Evolutionary conservation across 1,140 invertebrate species (phyloP), one percentile per base, ranked within the genome.

Genomic region (Piezodorus guildinii): DNA sequence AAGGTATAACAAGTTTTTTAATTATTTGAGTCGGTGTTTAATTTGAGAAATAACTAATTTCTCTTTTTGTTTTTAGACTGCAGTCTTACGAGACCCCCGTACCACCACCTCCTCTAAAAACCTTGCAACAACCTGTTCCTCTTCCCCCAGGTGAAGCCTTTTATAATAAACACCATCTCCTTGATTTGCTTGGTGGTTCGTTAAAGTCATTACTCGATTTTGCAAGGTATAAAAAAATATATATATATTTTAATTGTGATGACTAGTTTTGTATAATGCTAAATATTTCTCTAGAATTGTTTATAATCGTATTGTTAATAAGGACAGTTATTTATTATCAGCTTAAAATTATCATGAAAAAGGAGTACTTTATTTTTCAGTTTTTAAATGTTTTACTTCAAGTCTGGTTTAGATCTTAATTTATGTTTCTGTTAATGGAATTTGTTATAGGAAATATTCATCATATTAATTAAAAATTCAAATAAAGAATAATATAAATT

Each of bases 41-140:
- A 49, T 49, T 46, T n/a, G n/a, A 16, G 10, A 17, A 46, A 16
- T 46, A 12, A 21, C 17, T 49, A 49, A 49, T 49, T 17, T 49
- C 12, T 49, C 16, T 49, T 49, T 21, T n/a, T 56, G 44, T 44
- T 63, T 68, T 46, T 58, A 70, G 70, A 46, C 70, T 90, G 9
- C 74, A 71, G 2, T 79, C 79, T 10, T 87, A 88, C 65, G 86
- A 88, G 51, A 73, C 75, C 62, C 79, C 81, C 3, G 67, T 79
- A 65, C 67, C 75, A n/a, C 73, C 80, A 9, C 78, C 81, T 3
- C 3, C 70, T 16, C 66, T 82, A 39, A 70, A 62, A 27, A 71
- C 72, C 56, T 68, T 66, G 46, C 72, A 70, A 30, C 70, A 71
- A 6, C 45, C 74, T 2, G 61, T 77, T 25, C 74, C 75, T 30